Conservation (phyloP, 2,797 vertebrate species). For the Anguilla anguilla region DNA sequence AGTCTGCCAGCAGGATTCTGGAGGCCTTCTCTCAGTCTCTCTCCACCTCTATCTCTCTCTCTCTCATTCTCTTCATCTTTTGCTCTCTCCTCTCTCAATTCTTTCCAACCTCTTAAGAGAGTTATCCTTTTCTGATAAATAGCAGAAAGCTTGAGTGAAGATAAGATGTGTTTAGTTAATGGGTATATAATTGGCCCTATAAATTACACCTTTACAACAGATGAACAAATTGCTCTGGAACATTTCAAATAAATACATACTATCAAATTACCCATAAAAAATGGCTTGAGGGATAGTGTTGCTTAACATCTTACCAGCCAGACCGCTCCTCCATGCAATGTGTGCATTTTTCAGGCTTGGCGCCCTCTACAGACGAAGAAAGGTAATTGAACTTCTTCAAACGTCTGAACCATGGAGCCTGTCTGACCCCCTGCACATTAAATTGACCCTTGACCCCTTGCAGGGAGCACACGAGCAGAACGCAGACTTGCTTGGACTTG, state of each 20-base stretch:
- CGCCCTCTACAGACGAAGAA: not conserved
- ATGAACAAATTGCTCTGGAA: too few relatives aligned
- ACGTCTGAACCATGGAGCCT: not conserved
- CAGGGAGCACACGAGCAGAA: too few relatives aligned
- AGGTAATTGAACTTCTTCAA: not conserved
- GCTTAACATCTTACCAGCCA: not conserved
- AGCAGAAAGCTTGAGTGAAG: not conserved
- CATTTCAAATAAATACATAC: too few relatives aligned
- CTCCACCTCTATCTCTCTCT: not conserved
- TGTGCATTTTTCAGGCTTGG: not conserved
- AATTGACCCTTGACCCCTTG: not conserved
- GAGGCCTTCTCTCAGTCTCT: not conserved
- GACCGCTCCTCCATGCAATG: not conserved
- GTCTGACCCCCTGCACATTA: not conserved
- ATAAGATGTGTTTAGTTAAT: not conserved
- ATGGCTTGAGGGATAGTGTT: not conserved
- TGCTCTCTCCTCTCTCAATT: not conserved
- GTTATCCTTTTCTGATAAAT: not conserved
- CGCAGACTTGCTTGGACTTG: too few relatives aligned
- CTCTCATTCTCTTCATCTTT: not conserved
- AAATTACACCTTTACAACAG: not conserved
- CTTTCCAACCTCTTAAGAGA: not conserved
- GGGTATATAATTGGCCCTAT: not conserved
- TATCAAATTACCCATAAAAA: not conserved
- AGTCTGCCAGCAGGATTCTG: conserved; percentile 2